These are phyloP conservation scores for Lithobius niger DNA, from an alignment of 1,140 invertebrate genomes.

Conservation along the genomic window DNA sequence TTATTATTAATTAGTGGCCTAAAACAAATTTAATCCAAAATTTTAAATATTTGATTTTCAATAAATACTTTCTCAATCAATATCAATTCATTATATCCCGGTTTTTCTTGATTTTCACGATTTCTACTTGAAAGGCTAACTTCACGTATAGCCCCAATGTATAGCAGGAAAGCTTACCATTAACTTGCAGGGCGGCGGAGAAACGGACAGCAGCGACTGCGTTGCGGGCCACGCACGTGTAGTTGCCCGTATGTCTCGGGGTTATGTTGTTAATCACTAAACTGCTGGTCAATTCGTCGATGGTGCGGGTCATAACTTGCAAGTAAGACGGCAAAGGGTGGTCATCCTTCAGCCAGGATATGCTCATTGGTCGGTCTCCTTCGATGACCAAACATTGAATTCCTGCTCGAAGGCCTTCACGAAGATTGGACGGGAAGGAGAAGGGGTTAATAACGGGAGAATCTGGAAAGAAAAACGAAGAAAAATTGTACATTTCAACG, in stretches of 20 bases:
- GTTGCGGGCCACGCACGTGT: constrained; percentile 59
- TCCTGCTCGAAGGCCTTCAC: constrained; percentile 33
- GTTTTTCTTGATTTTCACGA: no score
- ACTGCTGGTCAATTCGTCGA: constrained; percentile 75
- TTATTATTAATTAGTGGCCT: no score
- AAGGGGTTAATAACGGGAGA: constrained; percentile 36
- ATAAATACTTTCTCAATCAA: no score
- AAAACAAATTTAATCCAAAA: no score
- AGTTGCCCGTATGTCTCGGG: constrained; percentile 70
- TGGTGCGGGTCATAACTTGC: constrained; percentile 44
- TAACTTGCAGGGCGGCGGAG: constrained; percentile 30
- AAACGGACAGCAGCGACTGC: constrained; percentile 37
- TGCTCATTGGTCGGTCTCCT: constrained; percentile 81
- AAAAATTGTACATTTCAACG: no score
- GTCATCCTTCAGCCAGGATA: constrained; percentile 59
- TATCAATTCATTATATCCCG: no score
- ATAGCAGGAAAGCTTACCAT: constrained; percentile 29
- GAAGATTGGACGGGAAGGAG: constrained; percentile 28
- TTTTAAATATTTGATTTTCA: no score
- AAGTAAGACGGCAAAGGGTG: constrained; percentile 37
- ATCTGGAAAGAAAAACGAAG: constrained; percentile 27
- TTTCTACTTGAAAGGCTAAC: no score
- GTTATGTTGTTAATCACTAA: constrained; percentile 74
- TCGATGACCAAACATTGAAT: constrained; percentile 87
- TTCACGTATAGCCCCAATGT: no score